phyloP scores from a whole-genome alignment of 2,797 vertebrate genomes.

The Lates japonicus region DNA sequence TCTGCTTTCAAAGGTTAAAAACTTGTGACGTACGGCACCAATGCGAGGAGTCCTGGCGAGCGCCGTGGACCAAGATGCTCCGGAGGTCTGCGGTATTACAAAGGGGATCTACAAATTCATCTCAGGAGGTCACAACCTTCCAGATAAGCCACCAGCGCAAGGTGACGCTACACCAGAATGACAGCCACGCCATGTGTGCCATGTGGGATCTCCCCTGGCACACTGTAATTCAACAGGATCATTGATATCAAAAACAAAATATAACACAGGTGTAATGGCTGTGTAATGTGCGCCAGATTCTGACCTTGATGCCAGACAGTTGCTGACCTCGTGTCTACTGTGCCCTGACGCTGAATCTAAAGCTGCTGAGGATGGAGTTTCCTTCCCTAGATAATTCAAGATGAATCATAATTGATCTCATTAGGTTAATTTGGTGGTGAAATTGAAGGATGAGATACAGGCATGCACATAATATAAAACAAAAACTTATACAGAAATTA shows the following conservation, averaged over 20 bases:
- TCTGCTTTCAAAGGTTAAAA: conserved; percentile 29
- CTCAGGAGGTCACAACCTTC: conserved; percentile 58
- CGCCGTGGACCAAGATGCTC: background rate
- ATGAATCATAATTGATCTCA: background rate
- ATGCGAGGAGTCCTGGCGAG: background rate
- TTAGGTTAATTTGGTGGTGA: conserved; percentile 13
- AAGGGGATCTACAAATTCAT: conserved; percentile 23
- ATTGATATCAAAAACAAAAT: conserved; percentile 42
- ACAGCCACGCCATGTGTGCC: conserved; percentile 15
- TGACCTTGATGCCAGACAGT: conserved; percentile 31
- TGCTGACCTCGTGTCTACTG: conserved; percentile 27
- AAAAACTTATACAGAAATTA: background rate
- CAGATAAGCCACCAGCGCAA: conserved; percentile 41
- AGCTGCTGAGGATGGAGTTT: conserved; percentile 18
- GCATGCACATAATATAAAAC: background rate
- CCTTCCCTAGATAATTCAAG: background rate
- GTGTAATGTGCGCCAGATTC: conserved; percentile 19
- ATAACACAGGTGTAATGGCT: conserved; percentile 34
- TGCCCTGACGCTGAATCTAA: background rate
- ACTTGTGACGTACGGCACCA: conserved; percentile 10
- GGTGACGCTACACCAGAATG: conserved; percentile 61
- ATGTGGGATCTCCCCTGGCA: conserved; percentile 38
- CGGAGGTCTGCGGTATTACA: conserved; percentile 50
- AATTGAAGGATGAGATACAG: conserved; percentile 6
- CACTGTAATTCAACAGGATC: conserved; percentile 31